phyloP scores from a whole-genome alignment of 2,113 vertebrate genomes.

The Ochotona curzoniae region DNA sequence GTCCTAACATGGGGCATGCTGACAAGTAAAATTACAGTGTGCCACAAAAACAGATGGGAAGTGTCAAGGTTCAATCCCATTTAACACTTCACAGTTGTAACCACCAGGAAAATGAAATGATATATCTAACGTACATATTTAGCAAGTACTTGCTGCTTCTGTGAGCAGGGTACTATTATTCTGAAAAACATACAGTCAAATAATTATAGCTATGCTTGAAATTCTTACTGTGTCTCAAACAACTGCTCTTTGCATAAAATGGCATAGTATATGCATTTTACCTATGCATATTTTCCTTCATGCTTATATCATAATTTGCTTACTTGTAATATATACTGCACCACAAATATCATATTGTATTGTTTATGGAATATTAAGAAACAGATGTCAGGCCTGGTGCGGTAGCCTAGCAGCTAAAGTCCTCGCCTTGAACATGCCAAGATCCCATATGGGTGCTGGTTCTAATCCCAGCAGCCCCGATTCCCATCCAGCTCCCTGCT shows the following conservation, averaged over 20 bases:
- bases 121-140: neutral
- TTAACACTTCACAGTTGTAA: neutral
- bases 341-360: neutral
- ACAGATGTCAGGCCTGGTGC: too few species aligned
- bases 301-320: neutral
- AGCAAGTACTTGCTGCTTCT: constrained; percentile 30
- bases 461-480: too few species aligned
- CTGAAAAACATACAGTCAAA: neutral
- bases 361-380: neutral
- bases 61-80: neutral
- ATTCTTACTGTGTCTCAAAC: neutral
- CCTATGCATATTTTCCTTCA: neutral
- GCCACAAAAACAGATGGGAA: constrained; percentile 27
- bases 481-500: too few species aligned
- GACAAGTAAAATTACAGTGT: constrained; percentile 48
- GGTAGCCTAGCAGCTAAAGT: too few species aligned
- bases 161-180: neutral
- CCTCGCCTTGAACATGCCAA: too few species aligned
- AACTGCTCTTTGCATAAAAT: neutral
- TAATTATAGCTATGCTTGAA: neutral
- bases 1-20: neutral
- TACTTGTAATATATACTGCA: neutral
- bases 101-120: neutral
- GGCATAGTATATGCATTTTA: neutral
- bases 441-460: too few species aligned